phyloP scores from a whole-genome alignment of 2,797 vertebrate species.

The Acipenser transmontanus region DNA sequence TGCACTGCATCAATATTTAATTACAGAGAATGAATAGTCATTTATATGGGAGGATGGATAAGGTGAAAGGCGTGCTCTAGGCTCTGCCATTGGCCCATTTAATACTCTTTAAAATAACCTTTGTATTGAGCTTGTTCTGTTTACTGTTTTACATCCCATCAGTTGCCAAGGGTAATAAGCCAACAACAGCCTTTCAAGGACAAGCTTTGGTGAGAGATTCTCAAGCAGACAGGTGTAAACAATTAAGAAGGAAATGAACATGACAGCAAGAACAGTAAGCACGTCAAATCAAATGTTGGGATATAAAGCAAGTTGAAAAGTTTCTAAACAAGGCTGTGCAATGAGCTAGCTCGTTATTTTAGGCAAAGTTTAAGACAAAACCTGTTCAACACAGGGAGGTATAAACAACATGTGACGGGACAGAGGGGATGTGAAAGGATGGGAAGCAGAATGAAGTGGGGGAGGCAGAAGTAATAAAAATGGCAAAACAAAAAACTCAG shows the following conservation, averaged over 20 bases:
- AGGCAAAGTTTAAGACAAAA: too few species aligned
- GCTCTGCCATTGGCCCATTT: neutral
- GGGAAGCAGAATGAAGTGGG: too few species aligned
- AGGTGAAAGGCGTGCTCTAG: too few species aligned
- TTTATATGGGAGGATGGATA: conserved; percentile 7
- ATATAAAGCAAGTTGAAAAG: too few species aligned
- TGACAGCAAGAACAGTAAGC: conserved; percentile 24
- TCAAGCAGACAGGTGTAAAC: conserved; percentile 54
- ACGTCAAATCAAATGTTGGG: neutral
- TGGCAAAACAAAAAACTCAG: too few species aligned
- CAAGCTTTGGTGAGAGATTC: conserved; percentile 23
- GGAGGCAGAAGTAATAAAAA: too few species aligned
- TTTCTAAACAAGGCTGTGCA: too few species aligned
- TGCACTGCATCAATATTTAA: conserved; percentile 25
- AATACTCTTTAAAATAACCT: neutral
- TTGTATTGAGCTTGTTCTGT: too few species aligned
- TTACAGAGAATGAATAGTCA: conserved; percentile 15
- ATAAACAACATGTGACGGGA: too few species aligned
- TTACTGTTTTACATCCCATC: conserved; percentile 39
- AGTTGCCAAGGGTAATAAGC: conserved; percentile 49
- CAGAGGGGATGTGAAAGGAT: too few species aligned
- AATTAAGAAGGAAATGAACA: conserved; percentile 53
- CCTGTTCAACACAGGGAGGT: too few species aligned
- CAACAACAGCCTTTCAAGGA: conserved; percentile 41
- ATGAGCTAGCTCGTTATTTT: too few species aligned